These are phyloP conservation scores for Chaetodon trifascialis DNA, from an alignment of 2,113 vertebrate genomes.

Conservation along the genomic window DNA sequence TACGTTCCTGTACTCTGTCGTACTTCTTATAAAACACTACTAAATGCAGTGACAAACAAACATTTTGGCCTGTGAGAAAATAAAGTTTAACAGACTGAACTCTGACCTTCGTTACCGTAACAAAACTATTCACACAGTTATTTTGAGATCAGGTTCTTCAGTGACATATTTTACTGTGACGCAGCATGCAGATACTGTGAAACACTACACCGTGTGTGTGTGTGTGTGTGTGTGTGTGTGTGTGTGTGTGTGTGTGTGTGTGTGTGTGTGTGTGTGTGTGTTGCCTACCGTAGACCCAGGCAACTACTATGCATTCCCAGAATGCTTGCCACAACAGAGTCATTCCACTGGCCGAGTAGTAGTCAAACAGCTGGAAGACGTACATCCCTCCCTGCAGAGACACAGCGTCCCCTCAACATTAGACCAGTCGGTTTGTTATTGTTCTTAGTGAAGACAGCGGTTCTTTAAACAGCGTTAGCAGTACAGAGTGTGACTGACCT, in stretches of 20 bases:
- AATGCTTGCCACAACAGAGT: conserved; percentile 89
- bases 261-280: conserved; percentile 31
- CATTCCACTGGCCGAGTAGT: conserved; percentile 90
- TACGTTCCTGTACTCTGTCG: neutral
- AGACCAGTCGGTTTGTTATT: neutral
- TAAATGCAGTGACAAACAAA: no score
- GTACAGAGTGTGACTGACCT: conserved; percentile 77
- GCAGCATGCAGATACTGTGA: neutral
- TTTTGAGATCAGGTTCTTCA: neutral
- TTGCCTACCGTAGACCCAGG: conserved; percentile 88
- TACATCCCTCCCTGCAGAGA: conserved; percentile 87
- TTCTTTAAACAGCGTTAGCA: no score
- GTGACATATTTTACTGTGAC: neutral
- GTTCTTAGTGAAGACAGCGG: no score
- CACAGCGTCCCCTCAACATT: neutral
- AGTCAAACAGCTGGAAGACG: conserved; percentile 90
- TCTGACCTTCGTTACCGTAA: conserved; percentile 24
- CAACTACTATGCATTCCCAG: conserved; percentile 88
- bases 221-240: conserved; percentile 27
- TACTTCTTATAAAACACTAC: no score
- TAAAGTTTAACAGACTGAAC: neutral
- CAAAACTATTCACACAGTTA: neutral
- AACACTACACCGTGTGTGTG: conserved; percentile 23
- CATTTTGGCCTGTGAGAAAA: neutral
- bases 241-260: conserved; percentile 32